Evolutionary conservation across 1,140 invertebrate species (phyloP), one percentile per base, ranked within the genome.

Genomic region (Vanessa atalanta): DNA sequence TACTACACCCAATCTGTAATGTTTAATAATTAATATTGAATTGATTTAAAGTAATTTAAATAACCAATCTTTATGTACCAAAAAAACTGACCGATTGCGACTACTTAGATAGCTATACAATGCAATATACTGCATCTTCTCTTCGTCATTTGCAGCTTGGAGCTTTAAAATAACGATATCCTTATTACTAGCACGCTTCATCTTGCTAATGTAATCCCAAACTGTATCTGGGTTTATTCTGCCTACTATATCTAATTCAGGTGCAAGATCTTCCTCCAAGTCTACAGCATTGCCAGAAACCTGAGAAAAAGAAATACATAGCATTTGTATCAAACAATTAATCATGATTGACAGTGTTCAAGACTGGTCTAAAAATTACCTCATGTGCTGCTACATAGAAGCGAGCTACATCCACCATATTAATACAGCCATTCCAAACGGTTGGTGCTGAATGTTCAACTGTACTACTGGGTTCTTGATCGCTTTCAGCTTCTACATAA

Each of bases 201-300:
- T 97, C 92, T 98, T 98, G 6, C 94, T 95, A 47, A 99, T 95
- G 84, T 99, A 99, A 70, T 98, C 97, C 97, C 97, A 99, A 12
- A 99, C 98, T 51, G 97, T 98, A 7, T 97, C 95, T 6, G 97
- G 97, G 69, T 95, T 95, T 79, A 99, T 99, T 78, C 98, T 94
- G 12, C 98, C 98, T 69, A 98, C 97, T 47, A 99, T 96, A 80
- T 98, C 96, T 20, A 98, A 93, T n/a, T 96, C 96, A 66, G 95
- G 93, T 1, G 96, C 95, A 8, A 98, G 83, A 87, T 97, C 95
- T 79, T 96, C 94, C 80, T 94, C 94, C 2, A 97, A 88, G 73
- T 96, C 95, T 37, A 93, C 89, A 12, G 95, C 94, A 75, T 95
- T 95, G 2, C 97, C 97, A 48, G 95, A 95, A 64, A 95, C 91